Percentiles rank a stretch among this genome's conserved stretches.
These are phyloP conservation scores for Hylomyscus alleni DNA, from an alignment of 2,797 vertebrate species.

Conservation along the genomic window DNA sequence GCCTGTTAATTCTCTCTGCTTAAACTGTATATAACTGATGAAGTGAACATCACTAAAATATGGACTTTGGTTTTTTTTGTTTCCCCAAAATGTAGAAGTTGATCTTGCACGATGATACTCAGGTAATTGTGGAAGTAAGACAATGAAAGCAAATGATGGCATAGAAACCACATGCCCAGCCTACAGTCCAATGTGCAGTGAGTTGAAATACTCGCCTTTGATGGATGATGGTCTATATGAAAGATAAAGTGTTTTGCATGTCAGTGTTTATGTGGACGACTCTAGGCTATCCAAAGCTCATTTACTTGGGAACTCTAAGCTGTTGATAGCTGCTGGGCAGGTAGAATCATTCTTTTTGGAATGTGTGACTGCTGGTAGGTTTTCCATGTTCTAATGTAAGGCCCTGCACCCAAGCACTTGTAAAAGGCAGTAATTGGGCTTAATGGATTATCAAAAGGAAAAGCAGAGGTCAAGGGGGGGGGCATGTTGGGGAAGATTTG, in stretches of 20 bases:
- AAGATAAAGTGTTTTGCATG: not conserved
- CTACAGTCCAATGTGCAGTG: not conserved
- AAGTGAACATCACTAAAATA: not conserved
- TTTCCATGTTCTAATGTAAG: not conserved
- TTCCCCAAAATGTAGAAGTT: constrained; percentile 30
- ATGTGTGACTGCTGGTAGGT: not conserved
- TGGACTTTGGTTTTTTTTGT: constrained; percentile 21
- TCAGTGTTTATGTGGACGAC: not conserved
- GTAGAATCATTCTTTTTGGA: not conserved
- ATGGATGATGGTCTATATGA: not conserved
- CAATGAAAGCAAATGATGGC: not conserved
- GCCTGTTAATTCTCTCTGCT: not conserved
- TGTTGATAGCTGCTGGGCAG: not conserved
- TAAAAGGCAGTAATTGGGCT: not conserved
- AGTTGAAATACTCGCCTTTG: not conserved
- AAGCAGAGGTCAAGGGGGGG: not conserved
- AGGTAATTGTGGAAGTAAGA: not conserved
- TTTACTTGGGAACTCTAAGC: not conserved
- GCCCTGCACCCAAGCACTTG: not conserved
- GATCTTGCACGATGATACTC: not conserved
- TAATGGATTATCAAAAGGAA: not conserved
- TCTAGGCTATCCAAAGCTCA: constrained; percentile 1
- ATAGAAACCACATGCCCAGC: not conserved
- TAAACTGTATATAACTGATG: not conserved
- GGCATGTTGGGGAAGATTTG: not conserved